Evolutionary conservation across 2,888 invertebrate species (phyloP), one percentile per base, ranked within the genome.

Genomic region (Asteroscopus sphinx): DNA sequence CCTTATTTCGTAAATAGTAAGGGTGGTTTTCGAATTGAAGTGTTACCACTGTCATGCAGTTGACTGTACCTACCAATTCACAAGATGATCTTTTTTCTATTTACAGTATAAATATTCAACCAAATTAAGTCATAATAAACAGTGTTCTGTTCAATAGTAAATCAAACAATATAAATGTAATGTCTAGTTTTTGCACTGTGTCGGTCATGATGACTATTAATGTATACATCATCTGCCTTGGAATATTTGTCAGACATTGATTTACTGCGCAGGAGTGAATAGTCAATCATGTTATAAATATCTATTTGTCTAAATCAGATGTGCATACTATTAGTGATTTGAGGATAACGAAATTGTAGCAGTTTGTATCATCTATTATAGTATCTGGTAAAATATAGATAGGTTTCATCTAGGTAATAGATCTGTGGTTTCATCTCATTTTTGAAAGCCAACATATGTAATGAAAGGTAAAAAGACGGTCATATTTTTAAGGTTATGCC

Each of bases 191-290:
- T 70, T 69, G 55, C 32, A 42, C 41, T 52, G 39, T 47, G 33
- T 45, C 21, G 26, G 41, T 28, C 32, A 52, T 52, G 37, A 48
- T 59, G 48, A 39, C n/a, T 40, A 63, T n/a, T n/a, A n/a, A n/a
- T 55, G 4, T 51, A 63, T 70, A 57, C 42, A 70, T 70, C 68
- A 60, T 71, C 58, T 57, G 30, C 53, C 26, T 40, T 30, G 46
- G 39, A 37, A 64, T 65, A 59, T 65, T 71, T 57, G 44, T 61
- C 30, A 35, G 68, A 74, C 60, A 40, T 55, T 71, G 68, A 73
- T 73, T 44, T 60, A 73, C 16, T 33, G 8, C 35, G 35, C 28
- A 52, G 33, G 21, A 48, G 35, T 17, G 41, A 28, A 15, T 39
- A 57, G 44, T 68, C 62, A 61, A 69, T 62, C 73, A 73, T 65